phyloP scores from a whole-genome alignment of 2,797 vertebrate species.

The Pseudopleuronectes americanus region DNA sequence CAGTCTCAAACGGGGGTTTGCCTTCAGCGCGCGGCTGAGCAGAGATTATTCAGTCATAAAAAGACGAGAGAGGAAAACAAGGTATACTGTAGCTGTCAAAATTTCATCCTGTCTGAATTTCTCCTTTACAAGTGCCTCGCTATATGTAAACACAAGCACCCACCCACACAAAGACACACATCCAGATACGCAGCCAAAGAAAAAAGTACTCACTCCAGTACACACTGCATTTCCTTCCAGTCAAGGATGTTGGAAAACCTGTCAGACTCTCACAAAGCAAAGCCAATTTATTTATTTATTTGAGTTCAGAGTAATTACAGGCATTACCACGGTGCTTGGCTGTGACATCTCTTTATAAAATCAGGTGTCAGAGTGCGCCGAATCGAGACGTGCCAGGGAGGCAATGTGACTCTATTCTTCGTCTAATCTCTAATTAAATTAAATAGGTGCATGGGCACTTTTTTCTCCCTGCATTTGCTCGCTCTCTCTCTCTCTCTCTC shows the following conservation, averaged over 20 bases:
- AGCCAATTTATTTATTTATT: conserved; percentile 86
- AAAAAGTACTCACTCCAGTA: conserved; percentile 49
- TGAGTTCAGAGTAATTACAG: conserved; percentile 88
- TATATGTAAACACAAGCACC: conserved; percentile 76
- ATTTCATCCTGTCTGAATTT: conserved; percentile 77
- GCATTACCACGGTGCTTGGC: conserved; percentile 77
- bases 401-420: conserved; percentile 77
- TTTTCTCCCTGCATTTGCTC: conserved; percentile 41
- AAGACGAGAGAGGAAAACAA: conserved; percentile 66
- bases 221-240: conserved; percentile 66
- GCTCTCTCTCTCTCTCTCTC: conserved; percentile 7
- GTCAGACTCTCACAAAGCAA: conserved; percentile 84
- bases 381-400: conserved; percentile 78
- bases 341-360: conserved; percentile 85
- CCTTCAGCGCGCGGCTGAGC: conserved; percentile 63
- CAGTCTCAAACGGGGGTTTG: conserved; percentile 69
- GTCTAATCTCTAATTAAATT: conserved; percentile 85
- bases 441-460: conserved; percentile 79
- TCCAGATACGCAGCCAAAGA: conserved; percentile 26
- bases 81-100: conserved; percentile 84
- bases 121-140: conserved; percentile 73
- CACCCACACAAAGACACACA: conserved; percentile 68
- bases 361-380: conserved; percentile 81
- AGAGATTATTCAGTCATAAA: conserved; percentile 75
- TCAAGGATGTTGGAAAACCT: conserved; percentile 84